phyloP scores from a whole-genome alignment of 2,113 vertebrate genomes.

The Anser cygnoides region DNA sequence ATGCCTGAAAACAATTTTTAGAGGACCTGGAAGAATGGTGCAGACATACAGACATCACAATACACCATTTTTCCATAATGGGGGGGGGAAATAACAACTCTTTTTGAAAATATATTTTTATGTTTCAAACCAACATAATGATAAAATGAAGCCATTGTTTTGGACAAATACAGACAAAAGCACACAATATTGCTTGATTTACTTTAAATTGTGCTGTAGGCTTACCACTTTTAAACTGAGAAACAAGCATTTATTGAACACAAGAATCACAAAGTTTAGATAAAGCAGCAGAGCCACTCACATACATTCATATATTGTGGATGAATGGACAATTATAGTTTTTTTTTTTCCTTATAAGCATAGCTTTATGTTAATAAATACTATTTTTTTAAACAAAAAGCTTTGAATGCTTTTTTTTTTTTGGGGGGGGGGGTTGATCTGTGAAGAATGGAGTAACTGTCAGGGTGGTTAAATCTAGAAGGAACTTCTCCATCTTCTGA shows the following conservation, averaged over 20 bases:
- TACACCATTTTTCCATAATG: not conserved
- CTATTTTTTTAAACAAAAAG: not conserved
- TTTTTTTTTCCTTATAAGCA: not conserved
- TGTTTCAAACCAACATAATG: not conserved
- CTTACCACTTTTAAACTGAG: not conserved
- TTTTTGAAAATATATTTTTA: not conserved
- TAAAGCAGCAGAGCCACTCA: conserved; percentile 33
- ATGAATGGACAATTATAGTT: not conserved
- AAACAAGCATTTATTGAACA: conserved; percentile 2
- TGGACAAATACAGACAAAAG: not conserved
- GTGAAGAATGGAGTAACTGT: not conserved
- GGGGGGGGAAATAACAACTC: not conserved
- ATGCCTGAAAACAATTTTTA: not conserved
- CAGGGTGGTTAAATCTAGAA: not conserved
- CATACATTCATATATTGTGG: not conserved
- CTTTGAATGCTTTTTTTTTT: not conserved
- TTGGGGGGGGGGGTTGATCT: not conserved
- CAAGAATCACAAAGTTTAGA: not conserved
- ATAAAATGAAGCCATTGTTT: not conserved
- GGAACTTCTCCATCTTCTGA: not conserved
- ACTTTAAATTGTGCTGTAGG: not conserved
- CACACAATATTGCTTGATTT: not conserved
- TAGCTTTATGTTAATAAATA: too few species aligned
- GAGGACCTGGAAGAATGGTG: not conserved
- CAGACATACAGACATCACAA: not conserved